Percentiles rank a stretch among this genome's conserved stretches.
phyloP scores from a whole-genome alignment of 2,113 vertebrate species.

The Setophaga coronata region DNA sequence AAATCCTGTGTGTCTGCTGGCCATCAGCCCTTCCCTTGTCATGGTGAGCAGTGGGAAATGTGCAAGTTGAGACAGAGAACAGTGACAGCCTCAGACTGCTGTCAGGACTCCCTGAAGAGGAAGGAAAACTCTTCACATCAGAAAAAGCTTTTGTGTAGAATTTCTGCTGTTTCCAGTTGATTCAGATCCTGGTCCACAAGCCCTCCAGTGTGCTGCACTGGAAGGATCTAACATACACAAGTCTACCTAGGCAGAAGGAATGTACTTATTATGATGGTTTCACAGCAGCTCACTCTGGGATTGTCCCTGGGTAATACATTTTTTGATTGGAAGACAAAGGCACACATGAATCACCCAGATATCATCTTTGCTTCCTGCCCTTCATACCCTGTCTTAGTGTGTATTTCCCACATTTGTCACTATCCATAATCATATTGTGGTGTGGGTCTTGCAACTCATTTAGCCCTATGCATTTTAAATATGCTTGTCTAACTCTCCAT shows the following conservation, averaged over 20 bases:
- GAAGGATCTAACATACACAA: background rate
- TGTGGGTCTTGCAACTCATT: background rate
- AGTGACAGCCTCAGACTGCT: background rate
- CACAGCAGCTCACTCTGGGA: background rate
- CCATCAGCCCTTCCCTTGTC: accelerated
- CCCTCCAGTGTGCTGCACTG: background rate
- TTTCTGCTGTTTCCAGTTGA: background rate
- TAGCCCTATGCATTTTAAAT: background rate
- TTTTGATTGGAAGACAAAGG: background rate
- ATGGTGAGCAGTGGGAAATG: background rate
- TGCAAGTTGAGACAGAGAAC: background rate
- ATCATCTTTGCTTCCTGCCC: background rate
- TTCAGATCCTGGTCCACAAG: background rate
- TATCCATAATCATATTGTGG: background rate
- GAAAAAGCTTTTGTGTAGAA: background rate
- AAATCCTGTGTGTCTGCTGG: accelerated
- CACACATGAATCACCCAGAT: background rate
- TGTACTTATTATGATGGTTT: background rate
- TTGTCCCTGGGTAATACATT: background rate
- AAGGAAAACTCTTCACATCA: background rate
- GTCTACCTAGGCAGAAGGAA: background rate
- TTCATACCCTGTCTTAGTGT: background rate
- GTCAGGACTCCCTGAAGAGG: background rate
- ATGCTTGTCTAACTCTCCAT: background rate
- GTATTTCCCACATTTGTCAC: background rate